Evolutionary conservation across 2,888 invertebrate species (phyloP).

Genomic region (Acleris cristana): DNA sequence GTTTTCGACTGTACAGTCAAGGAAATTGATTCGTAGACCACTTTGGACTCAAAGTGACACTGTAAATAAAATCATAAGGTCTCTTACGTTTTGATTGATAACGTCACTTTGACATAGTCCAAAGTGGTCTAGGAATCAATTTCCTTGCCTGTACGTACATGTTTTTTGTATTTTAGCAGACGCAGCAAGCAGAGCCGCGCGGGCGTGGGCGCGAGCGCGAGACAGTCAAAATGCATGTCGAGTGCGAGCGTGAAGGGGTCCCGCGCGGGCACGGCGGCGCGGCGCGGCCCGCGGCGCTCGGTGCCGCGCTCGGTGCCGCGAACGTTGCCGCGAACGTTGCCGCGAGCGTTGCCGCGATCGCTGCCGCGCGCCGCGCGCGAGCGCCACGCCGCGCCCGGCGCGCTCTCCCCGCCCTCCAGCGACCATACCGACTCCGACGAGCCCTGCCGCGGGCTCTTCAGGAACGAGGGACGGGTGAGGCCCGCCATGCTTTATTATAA

Average conservation of each 20-base stretch:
- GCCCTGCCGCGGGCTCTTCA: conserved; percentile 59
- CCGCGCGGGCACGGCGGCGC: conserved; percentile 40
- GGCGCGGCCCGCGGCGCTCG: conserved; percentile 45
- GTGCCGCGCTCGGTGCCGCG: conserved; percentile 50
- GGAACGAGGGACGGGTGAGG: conserved; percentile 61
- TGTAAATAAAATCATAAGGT: no score
- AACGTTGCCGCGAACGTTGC: conserved; percentile 36
- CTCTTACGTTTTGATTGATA: no score
- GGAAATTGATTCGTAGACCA: no score
- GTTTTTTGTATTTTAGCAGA: conserved; percentile 49
- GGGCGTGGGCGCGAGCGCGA: conserved; percentile 46
- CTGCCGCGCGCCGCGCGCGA: conserved; percentile 56
- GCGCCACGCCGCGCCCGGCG: conserved; percentile 36
- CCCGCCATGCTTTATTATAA: background rate
- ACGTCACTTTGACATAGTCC: no score
- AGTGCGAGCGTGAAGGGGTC: conserved; percentile 39
- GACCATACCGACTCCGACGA: conserved; percentile 77
- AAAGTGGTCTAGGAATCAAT: no score
- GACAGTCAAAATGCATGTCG: conserved; percentile 13
- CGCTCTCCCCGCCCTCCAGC: conserved; percentile 65
- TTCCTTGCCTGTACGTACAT: no score
- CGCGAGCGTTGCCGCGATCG: conserved; percentile 29
- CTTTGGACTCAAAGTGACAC: no score
- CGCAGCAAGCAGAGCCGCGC: conserved; percentile 66
- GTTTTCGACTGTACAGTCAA: no score